A percentile compares a stretch with the other conserved stretches of the same genome.
Evolutionary conservation across 92 coral and sea anemone species (phyloP).

Genomic region (Parazoanthus swiftii): DNA sequence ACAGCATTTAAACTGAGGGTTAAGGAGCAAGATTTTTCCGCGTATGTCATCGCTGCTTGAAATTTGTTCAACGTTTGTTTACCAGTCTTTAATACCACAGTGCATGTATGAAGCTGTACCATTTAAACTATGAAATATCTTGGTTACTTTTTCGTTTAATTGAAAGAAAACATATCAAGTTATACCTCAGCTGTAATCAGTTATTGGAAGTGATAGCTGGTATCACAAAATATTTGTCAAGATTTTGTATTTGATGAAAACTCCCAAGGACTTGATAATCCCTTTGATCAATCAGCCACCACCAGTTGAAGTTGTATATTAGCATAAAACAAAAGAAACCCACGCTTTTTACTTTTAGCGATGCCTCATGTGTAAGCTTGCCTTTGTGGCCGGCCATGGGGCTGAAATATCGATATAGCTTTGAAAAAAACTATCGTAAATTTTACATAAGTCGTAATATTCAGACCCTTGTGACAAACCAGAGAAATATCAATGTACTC

Average conservation of each 20-base stretch:
- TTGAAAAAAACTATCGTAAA: neutral
- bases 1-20: neutral
- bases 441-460: neutral
- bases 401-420: neutral
- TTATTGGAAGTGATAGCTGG: neutral
- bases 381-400: neutral
- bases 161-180: neutral
- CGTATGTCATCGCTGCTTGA: too few species aligned
- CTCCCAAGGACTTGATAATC: slow-evolving; percentile 24
- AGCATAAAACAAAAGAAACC: slow-evolving; percentile 1
- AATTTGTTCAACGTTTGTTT: neutral
- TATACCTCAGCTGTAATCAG: neutral
- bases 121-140: too few species aligned
- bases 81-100: neutral
- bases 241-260: neutral
- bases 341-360: neutral
- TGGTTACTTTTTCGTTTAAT: neutral
- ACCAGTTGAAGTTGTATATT: neutral
- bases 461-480: neutral
- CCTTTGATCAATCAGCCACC: neutral
- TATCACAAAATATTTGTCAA: neutral
- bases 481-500: neutral
- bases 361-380: neutral
- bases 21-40: neutral
- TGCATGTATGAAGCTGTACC: neutral